Conservation (phyloP, 1,140 invertebrate species). For the Monomorium pharaonis region DNA sequence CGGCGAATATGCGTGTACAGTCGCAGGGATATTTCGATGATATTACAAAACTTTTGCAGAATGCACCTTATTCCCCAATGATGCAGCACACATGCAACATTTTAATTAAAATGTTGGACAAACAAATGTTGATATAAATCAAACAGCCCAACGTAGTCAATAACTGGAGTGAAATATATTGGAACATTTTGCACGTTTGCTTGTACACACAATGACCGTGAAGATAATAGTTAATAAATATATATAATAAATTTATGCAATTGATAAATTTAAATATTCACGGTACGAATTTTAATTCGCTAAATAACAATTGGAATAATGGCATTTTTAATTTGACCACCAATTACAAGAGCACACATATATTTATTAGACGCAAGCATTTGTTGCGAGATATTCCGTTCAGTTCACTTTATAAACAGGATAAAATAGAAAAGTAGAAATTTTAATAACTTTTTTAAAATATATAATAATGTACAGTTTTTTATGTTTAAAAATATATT, state of each 20-base stretch:
- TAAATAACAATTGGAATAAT: neutral
- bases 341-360: neutral
- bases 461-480: neutral
- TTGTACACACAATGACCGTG: neutral
- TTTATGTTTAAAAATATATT: neutral
- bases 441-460: neutral
- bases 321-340: neutral
- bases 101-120: conserved; percentile 49
- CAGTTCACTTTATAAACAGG: neutral
- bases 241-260: neutral
- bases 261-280: neutral
- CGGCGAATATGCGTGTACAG: neutral
- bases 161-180: conserved; percentile 36
- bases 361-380: neutral
- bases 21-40: conserved; percentile 6
- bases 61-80: conserved; percentile 1
- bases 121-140: conserved; percentile 44
- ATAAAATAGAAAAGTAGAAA: neutral
- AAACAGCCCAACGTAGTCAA: conserved; percentile 18
- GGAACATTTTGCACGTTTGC: conserved; percentile 11
- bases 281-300: neutral
- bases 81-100: conserved; percentile 39
- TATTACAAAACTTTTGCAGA: conserved; percentile 47
- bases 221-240: conserved; percentile 26
- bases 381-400: neutral